These are phyloP conservation scores for Perodicticus potto DNA, from an alignment of 2,797 vertebrate species.

Conservation along the genomic window DNA sequence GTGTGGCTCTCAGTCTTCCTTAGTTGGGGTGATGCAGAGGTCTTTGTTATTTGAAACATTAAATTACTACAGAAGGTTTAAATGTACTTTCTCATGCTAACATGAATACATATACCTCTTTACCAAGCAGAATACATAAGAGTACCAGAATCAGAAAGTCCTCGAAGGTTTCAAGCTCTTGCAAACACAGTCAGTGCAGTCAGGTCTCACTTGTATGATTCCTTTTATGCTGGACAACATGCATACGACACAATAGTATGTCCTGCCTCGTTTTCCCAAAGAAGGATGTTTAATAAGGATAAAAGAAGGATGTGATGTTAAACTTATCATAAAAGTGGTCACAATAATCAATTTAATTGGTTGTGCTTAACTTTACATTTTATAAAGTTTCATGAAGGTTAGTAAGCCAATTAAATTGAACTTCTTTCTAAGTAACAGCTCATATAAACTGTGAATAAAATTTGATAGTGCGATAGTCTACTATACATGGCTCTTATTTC, in stretches of 20 bases:
- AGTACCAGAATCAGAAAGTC: neutral
- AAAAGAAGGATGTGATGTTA: neutral
- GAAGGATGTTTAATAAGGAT: neutral
- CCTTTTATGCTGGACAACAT: neutral
- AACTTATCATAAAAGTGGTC: neutral
- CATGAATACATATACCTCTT: neutral
- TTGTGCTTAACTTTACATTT: neutral
- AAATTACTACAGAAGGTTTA: neutral
- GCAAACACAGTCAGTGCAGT: neutral
- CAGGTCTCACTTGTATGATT: neutral
- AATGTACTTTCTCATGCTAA: neutral
- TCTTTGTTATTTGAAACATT: neutral
- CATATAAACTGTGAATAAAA: neutral
- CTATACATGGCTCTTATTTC: neutral
- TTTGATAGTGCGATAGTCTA: neutral
- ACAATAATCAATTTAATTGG: neutral
- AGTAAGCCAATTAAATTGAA: neutral
- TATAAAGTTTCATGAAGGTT: neutral
- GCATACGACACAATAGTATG: neutral
- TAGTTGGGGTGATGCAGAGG: neutral
- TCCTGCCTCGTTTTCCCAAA: neutral
- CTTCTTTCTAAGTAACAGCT: neutral
- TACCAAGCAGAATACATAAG: neutral
- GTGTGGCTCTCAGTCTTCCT: no score
- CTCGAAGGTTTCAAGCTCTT: neutral